Evolutionary conservation across 1,140 invertebrate genomes (phyloP), one percentile per base, ranked within the genome.

Genomic region (Procambarus clarkii): DNA sequence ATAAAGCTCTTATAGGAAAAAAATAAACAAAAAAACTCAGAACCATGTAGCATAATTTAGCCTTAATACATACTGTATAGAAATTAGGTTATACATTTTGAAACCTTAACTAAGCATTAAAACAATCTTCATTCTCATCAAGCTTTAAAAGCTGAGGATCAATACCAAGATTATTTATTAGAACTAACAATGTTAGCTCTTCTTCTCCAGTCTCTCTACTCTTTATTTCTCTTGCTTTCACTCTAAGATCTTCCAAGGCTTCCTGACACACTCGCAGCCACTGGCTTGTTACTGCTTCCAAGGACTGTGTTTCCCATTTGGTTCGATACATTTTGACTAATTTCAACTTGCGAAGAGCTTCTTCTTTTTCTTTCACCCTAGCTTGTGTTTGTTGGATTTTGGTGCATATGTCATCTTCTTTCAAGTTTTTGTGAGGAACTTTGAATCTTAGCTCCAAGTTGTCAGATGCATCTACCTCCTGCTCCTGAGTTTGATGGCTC

Each of bases 221-320:
- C 8, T 64, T 71, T 18, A 54, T 46, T 34, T 89, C 87, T 44
- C 54, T 77, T 13, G 80, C 74, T 71, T 83, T 91, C 1, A 24
- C 44, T 15, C 82, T 48, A 7, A 91, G 89, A 2, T 91, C 89
- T 69, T 85, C 82, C 83, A 91, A 44, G 3, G 89, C 89, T 18
- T 78, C 83, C 46, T 91, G 89, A 69, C 89, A 91, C 8, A 79
- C 89, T 48, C 48, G n/a, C 44, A 85, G 76, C 89, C 89, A 91
- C 74, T 80, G 82, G 18, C 34, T 18, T 18, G 89, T 91, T n/a
- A 91, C 74, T 1, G 50, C 15, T 24, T 85, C 76, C 11, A 91
- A 58, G 7, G 74, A 81, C 46, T 91, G 89, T 48, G 83, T 91
- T 45, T 91, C 89, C 81, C 82, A 80, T 76, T 91, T 91, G 54